A percentile compares a stretch with the other conserved stretches of the same genome.
Evolutionary conservation across 2,797 vertebrate genomes (phyloP).

Genomic region (Lithobates pipiens): DNA sequence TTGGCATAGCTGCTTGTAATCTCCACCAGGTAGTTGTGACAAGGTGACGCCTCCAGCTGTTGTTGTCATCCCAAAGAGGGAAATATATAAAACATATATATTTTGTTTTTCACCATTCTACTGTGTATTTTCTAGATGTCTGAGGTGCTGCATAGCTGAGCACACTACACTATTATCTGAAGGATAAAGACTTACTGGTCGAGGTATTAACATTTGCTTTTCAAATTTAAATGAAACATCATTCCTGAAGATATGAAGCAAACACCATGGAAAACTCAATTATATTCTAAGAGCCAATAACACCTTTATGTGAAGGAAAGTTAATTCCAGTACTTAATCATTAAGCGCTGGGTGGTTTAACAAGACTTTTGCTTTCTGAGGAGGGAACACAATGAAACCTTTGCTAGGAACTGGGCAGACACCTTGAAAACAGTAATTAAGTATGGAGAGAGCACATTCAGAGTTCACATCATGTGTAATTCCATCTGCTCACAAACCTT

Average conservation of each 20-base stretch:
- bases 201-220: neutral
- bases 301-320: conserved; percentile 63
- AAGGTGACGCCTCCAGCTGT: too few relatives aligned
- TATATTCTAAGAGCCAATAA: conserved; percentile 8
- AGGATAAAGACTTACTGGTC: neutral
- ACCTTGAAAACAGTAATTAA: conserved; percentile 70
- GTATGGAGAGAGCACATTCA: conserved; percentile 57
- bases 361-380: conserved; percentile 66
- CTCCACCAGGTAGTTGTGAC: too few relatives aligned
- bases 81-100: neutral
- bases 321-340: conserved; percentile 68
- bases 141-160: neutral
- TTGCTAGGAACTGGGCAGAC: conserved; percentile 63
- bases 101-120: neutral
- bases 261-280: conserved; percentile 24
- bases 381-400: conserved; percentile 60
- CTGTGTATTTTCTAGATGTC: neutral
- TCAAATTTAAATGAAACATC: conserved; percentile 11
- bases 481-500: conserved; percentile 67
- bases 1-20: too few relatives aligned
- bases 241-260: conserved; percentile 17
- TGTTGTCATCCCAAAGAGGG: too few relatives aligned
- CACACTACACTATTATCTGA: neutral
- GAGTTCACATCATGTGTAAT: conserved; percentile 64
- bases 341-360: conserved; percentile 66